A percentile compares a stretch with the other conserved stretches of the same genome.
phyloP scores from a whole-genome alignment of 2,113 vertebrate species.

The Oryzias curvinotus region DNA sequence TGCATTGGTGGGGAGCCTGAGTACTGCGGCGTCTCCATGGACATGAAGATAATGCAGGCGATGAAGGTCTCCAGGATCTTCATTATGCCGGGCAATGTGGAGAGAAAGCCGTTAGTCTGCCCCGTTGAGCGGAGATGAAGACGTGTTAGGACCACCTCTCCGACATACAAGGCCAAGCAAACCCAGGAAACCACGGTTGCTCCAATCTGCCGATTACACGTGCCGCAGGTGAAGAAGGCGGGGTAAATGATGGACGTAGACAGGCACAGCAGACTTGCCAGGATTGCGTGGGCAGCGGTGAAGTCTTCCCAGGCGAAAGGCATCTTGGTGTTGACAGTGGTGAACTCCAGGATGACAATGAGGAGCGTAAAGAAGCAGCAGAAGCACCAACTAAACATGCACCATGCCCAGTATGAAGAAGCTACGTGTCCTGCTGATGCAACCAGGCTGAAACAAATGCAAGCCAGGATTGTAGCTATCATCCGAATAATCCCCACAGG shows the following conservation, averaged over 20 bases:
- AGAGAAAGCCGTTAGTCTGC: conserved; percentile 83
- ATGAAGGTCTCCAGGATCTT: conserved; percentile 86
- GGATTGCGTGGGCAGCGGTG: conserved; percentile 83
- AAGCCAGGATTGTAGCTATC: conserved; percentile 71
- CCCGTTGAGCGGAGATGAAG: conserved; percentile 71
- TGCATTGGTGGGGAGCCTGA: not conserved
- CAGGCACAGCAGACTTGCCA: conserved; percentile 81
- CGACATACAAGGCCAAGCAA: conserved; percentile 75
- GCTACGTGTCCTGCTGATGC: not conserved
- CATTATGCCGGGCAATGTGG: conserved; percentile 82
- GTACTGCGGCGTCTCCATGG: conserved; percentile 42
- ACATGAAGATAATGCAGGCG: conserved; percentile 85
- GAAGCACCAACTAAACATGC: conserved; percentile 89
- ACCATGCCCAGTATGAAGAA: conserved; percentile 77
- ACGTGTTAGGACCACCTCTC: conserved; percentile 76
- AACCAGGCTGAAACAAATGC: conserved; percentile 80
- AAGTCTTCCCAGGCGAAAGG: conserved; percentile 88
- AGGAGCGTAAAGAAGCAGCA: conserved; percentile 79
- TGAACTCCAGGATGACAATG: conserved; percentile 83
- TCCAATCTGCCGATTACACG: conserved; percentile 54
- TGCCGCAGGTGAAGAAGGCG: conserved; percentile 47
- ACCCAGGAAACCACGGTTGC: conserved; percentile 79
- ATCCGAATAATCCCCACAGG: conserved; percentile 81
- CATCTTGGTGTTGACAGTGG: conserved; percentile 62
- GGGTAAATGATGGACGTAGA: conserved; percentile 83